Evolutionary conservation across 2,888 invertebrate species (phyloP).

Genomic region (Leptodirus hochenwartii): DNA sequence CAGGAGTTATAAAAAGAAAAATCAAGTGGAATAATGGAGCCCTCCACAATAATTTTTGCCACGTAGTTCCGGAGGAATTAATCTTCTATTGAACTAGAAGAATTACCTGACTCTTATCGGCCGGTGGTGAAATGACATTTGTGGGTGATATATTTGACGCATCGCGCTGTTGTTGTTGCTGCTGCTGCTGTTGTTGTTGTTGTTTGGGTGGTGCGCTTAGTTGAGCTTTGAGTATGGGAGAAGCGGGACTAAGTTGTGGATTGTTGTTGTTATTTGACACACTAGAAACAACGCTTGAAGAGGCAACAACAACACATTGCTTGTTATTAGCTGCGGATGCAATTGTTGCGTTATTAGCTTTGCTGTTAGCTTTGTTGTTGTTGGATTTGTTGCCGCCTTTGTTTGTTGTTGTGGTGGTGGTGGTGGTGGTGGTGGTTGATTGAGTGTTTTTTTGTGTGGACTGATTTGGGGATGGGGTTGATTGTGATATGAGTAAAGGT

Average conservation of each 20-base stretch:
- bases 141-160: too few species aligned
- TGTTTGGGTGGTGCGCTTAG: constrained; percentile 50
- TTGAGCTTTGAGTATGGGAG: constrained; percentile 72
- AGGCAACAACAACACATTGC: too few species aligned
- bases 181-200: constrained; percentile 19
- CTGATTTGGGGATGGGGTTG: constrained; percentile 8
- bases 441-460: constrained; percentile 5
- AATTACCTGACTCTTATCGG: constrained; percentile 38
- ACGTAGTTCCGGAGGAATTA: too few species aligned
- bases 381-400: constrained; percentile 13
- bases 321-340: too few species aligned
- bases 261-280: constrained; percentile 14
- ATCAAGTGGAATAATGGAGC: too few species aligned
- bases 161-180: constrained; percentile 21
- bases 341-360: too few species aligned
- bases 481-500: constrained; percentile 30
- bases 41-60: too few species aligned
- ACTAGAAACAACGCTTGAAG: constrained; percentile 9
- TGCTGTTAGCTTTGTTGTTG: constrained; percentile 8
- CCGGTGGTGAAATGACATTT: too few species aligned
- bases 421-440: constrained; percentile 8
- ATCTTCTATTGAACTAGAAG: too few species aligned
- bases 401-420: constrained; percentile 8
- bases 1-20: too few species aligned
- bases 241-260: constrained; percentile 40